Percentiles rank a stretch among this genome's conserved stretches.
Evolutionary conservation across 2,888 invertebrate species (phyloP).

Genomic region (Agriopis leucophaearia): DNA sequence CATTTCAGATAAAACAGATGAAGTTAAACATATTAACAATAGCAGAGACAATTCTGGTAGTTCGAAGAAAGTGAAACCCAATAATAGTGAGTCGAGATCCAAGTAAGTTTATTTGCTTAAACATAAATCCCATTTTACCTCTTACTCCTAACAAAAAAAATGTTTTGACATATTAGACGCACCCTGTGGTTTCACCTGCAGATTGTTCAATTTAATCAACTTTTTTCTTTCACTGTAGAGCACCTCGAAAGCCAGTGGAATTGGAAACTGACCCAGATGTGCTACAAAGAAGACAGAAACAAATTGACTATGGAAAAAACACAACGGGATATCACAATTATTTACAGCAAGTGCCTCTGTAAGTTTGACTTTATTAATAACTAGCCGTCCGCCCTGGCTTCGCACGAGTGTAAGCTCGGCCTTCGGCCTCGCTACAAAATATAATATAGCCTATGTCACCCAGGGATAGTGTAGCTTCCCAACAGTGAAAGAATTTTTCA

Average conservation of each 20-base stretch:
- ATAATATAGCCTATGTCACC: too few relatives aligned
- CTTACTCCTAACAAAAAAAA: too few relatives aligned
- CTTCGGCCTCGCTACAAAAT: too few relatives aligned
- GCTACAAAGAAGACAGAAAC: conserved; percentile 94
- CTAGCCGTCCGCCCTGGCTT: too few relatives aligned
- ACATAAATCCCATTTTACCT: too few relatives aligned
- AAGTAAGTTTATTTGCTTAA: conserved; percentile 48
- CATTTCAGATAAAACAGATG: conserved; percentile 50
- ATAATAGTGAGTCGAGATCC: conserved; percentile 60
- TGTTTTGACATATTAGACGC: too few relatives aligned
- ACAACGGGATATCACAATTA: conserved; percentile 95
- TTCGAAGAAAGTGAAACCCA: conserved; percentile 69
- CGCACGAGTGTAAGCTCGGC: too few relatives aligned
- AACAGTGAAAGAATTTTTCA: too few relatives aligned
- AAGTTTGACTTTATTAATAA: conserved; percentile 57
- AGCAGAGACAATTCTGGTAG: conserved; percentile 68
- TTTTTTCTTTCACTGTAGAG: conserved; percentile 53
- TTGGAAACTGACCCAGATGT: conserved; percentile 90
- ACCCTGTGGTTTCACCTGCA: too few relatives aligned
- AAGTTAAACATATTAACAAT: conserved; percentile 60
- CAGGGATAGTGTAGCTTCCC: too few relatives aligned
- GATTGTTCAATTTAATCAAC: not conserved
- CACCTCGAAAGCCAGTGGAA: conserved; percentile 65
- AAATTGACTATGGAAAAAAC: conserved; percentile 98
- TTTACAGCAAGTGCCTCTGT: conserved; percentile 89